These are phyloP conservation scores for Drosophila kikkawai DNA, from an alignment of 1,140 invertebrate species.

Conservation along the genomic window DNA sequence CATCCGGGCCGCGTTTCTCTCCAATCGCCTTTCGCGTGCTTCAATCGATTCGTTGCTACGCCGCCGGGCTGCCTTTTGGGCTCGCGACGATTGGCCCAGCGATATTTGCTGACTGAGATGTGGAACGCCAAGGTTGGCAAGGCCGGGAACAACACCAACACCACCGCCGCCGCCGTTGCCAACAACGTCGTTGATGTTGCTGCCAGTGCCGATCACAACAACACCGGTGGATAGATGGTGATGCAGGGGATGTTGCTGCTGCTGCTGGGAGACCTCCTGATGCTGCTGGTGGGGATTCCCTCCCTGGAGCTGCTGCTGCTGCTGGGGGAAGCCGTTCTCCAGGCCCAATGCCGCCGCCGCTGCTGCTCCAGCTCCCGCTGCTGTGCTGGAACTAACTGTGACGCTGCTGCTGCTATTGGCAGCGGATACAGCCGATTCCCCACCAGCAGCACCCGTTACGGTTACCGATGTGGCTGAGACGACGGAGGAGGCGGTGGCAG, in stretches of 20 bases:
- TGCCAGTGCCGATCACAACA: constrained; percentile 49
- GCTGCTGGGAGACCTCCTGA: constrained; percentile 45
- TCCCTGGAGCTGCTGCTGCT: constrained; percentile 44
- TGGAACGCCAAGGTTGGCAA: constrained; percentile 33
- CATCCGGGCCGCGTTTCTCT: constrained; percentile 83
- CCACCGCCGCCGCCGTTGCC: constrained; percentile 4
- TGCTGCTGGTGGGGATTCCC: constrained; percentile 54
- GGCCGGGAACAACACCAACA: constrained; percentile 28
- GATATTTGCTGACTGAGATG: constrained; percentile 42
- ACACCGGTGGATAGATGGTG: constrained; percentile 76
- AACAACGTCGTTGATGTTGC: background rate
- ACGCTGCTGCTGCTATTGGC: constrained; percentile 10
- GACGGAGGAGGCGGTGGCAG: constrained; percentile 26
- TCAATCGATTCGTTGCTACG: constrained; percentile 83
- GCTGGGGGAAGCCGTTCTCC: constrained; percentile 61
- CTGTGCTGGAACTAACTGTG: constrained; percentile 19
- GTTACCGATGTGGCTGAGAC: constrained; percentile 45
- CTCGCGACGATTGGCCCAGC: constrained; percentile 58
- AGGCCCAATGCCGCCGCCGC: constrained; percentile 41
- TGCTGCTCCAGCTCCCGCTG: constrained; percentile 7
- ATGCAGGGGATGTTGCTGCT: constrained; percentile 73
- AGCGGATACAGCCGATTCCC: constrained; percentile 27
- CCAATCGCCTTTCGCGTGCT: constrained; percentile 74
- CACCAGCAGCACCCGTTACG: constrained; percentile 49
- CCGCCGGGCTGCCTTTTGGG: constrained; percentile 75